These are phyloP conservation scores for Drosophila fulvimacula DNA, from an alignment of 2,888 invertebrate species.

Conservation along the genomic window DNA sequence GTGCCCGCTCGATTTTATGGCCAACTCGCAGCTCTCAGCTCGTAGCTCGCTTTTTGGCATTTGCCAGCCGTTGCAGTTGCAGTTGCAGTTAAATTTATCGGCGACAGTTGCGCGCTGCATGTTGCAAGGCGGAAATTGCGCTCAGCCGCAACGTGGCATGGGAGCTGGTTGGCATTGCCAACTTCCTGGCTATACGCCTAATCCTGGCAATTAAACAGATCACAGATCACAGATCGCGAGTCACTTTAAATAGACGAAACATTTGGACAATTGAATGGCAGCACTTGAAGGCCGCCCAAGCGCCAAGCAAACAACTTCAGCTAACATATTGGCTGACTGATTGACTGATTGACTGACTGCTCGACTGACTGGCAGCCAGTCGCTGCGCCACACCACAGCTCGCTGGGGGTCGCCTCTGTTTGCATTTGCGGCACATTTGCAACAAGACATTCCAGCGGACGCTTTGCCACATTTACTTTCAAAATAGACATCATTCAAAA, in stretches of 20 bases:
- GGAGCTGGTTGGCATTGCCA: conserved; percentile 26
- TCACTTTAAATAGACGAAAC: conserved; percentile 43
- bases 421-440: conserved; percentile 72
- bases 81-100: conserved; percentile 72
- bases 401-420: conserved; percentile 66
- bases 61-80: conserved; percentile 20
- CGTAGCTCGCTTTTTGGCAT: conserved; percentile 21
- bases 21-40: conserved; percentile 23
- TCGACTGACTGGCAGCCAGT: conserved; percentile 1
- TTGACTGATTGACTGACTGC: neutral
- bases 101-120: conserved; percentile 69
- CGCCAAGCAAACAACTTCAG: conserved; percentile 29
- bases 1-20: conserved; percentile 55
- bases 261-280: conserved; percentile 33
- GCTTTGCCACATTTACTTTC: conserved; percentile 73
- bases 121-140: conserved; percentile 67
- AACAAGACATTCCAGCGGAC: conserved; percentile 49
- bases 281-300: conserved; percentile 47
- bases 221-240: conserved; percentile 33
- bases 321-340: conserved; percentile 26
- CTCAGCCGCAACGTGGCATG: conserved; percentile 58
- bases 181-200: conserved; percentile 65
- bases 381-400: conserved; percentile 25
- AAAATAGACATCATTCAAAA: conserved; percentile 74
- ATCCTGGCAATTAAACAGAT: conserved; percentile 73